Conservation (phyloP, 2,113 vertebrate genomes). For the Silurus meridionalis region DNA sequence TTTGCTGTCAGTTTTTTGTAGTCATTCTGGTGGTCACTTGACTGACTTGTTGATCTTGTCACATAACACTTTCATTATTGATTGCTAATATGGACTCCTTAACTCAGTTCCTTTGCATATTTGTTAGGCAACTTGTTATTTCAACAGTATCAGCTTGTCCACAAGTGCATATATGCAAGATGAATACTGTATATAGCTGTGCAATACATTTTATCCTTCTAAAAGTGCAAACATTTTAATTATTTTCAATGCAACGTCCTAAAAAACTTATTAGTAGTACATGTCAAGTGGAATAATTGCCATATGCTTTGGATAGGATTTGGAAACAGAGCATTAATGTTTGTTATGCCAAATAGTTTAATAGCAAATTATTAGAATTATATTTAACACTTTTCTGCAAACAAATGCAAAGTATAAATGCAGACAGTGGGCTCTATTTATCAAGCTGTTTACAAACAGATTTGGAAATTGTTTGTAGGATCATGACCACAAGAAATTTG, state of each 20-base stretch:
- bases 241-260: too few species aligned
- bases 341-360: not conserved
- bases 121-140: not conserved
- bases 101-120: not conserved
- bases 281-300: not conserved
- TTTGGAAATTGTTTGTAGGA: not conserved
- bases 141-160: not conserved
- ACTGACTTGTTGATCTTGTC: slow-evolving; percentile 55
- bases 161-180: not conserved
- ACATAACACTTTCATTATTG: slow-evolving; percentile 68
- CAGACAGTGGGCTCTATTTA: not conserved
- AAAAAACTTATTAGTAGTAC: too few species aligned
- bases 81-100: slow-evolving; percentile 43
- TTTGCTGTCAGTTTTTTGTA: not conserved
- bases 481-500: not conserved
- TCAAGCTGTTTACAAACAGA: not conserved
- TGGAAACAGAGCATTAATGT: not conserved
- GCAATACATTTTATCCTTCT: not conserved
- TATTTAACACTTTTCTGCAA: not conserved
- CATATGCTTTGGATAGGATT: not conserved
- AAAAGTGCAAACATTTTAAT: not conserved
- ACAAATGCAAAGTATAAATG: not conserved
- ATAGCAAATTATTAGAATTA: not conserved
- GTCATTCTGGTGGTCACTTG: slow-evolving; percentile 35
- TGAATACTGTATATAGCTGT: not conserved